A percentile compares a stretch with the other conserved stretches of the same genome.
Evolutionary conservation across 2,797 vertebrate genomes (phyloP).

Genomic region (Alauda arvensis): DNA sequence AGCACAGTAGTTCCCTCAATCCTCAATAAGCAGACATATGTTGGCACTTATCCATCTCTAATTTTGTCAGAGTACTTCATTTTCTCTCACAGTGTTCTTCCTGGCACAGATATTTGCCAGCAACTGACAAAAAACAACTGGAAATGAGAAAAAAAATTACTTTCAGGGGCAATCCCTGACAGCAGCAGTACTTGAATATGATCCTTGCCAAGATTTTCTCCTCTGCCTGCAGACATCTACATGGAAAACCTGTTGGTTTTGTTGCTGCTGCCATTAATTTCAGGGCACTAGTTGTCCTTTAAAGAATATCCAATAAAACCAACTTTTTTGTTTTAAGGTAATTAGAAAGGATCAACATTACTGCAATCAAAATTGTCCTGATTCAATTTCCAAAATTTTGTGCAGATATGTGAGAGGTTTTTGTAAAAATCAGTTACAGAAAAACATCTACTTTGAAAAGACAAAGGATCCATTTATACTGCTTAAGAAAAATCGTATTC

Average conservation of each 20-base stretch:
- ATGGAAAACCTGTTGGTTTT: background rate
- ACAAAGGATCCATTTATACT: background rate
- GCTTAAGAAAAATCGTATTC: background rate
- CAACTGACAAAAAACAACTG: conserved; percentile 53
- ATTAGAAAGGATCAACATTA: background rate
- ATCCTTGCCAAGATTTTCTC: conserved; percentile 31
- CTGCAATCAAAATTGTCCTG: background rate
- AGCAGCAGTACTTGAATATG: background rate
- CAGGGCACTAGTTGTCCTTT: background rate
- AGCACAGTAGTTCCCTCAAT: conserved; percentile 23
- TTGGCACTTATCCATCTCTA: conserved; percentile 55
- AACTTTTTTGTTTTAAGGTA: background rate
- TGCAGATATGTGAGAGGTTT: background rate
- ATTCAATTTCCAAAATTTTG: background rate
- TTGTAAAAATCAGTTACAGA: background rate
- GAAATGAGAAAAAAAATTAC: background rate
- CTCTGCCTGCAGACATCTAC: conserved; percentile 12
- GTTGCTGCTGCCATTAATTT: background rate
- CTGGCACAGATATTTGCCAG: conserved; percentile 50
- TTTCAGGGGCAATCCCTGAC: conserved; percentile 49
- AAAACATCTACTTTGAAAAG: background rate
- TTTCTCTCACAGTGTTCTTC: conserved; percentile 48
- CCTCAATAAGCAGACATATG: conserved; percentile 27
- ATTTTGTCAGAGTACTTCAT: conserved; percentile 64
- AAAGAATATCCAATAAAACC: background rate